These are phyloP conservation scores for Melipona bicolor DNA, from an alignment of 2,888 invertebrate species.

Conservation along the genomic window DNA sequence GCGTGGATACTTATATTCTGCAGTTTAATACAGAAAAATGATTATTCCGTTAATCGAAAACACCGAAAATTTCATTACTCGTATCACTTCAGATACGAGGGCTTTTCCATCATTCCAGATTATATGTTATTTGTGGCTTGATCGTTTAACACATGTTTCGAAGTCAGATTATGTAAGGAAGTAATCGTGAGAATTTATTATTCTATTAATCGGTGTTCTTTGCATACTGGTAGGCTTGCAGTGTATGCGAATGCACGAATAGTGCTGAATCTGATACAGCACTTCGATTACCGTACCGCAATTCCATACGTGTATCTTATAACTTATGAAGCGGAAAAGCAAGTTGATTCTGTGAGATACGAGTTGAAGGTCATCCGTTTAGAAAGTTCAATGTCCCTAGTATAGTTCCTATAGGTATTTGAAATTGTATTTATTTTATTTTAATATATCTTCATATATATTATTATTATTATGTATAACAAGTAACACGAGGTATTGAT, in stretches of 20 bases:
- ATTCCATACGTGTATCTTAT: slow-evolving; percentile 21
- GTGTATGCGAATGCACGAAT: not conserved
- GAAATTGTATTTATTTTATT: slow-evolving; percentile 19
- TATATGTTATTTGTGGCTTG: not conserved
- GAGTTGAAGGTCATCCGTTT: slow-evolving; percentile 69
- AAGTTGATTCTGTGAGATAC: slow-evolving; percentile 68
- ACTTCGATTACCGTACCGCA: slow-evolving; percentile 21
- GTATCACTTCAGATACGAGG: too few relatives aligned
- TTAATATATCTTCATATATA: too few relatives aligned
- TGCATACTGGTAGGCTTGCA: not conserved
- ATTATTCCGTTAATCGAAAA: too few relatives aligned
- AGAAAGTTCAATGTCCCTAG: slow-evolving; percentile 70
- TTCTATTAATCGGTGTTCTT: not conserved
- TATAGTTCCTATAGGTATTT: slow-evolving; percentile 24
- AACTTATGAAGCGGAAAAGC: slow-evolving; percentile 53
- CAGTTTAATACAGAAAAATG: too few relatives aligned
- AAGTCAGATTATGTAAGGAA: not conserved
- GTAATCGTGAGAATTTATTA: slow-evolving; percentile 12
- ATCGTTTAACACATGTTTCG: not conserved
- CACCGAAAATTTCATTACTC: too few relatives aligned
- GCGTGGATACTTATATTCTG: too few relatives aligned
- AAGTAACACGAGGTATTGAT: not conserved
- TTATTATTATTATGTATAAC: too few relatives aligned
- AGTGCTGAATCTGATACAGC: slow-evolving; percentile 16
- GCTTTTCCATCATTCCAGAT: not conserved